Percentiles rank a stretch among this genome's conserved stretches.
phyloP scores from a whole-genome alignment of 92 coral and sea anemone genomes.

The Actinernus sp. region DNA sequence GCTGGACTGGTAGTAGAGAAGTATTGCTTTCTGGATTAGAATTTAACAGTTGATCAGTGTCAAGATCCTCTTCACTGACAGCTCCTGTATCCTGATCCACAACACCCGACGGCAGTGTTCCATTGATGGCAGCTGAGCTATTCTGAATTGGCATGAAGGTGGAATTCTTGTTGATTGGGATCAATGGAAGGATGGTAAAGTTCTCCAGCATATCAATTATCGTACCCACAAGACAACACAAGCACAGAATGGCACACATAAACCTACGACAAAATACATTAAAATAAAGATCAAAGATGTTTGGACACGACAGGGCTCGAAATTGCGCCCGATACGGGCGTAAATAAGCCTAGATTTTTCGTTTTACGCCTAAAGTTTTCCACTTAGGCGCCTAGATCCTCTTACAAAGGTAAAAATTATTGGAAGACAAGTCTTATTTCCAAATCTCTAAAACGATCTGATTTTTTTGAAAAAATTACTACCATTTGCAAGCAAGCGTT shows the following conservation, averaged over 20 bases:
- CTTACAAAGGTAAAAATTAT: too few relatives aligned
- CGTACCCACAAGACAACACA: constrained; percentile 45
- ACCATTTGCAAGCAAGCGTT: too few relatives aligned
- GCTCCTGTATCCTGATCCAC: not conserved
- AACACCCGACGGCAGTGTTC: too few relatives aligned
- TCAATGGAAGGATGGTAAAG: not conserved
- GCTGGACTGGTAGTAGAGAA: not conserved
- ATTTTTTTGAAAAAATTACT: too few relatives aligned
- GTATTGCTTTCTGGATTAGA: not conserved
- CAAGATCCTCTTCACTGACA: not conserved
- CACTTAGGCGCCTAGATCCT: too few relatives aligned
- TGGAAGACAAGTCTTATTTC: too few relatives aligned
- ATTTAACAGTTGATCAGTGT: not conserved
- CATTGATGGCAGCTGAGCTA: not conserved
- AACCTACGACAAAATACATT: too few relatives aligned
- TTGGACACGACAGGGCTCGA: too few relatives aligned
- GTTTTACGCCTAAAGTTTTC: too few relatives aligned
- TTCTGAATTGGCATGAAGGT: constrained; percentile 7
- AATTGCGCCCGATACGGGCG: too few relatives aligned
- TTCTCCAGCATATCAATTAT: constrained; percentile 24
- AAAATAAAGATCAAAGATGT: not conserved
- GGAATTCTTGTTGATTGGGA: not conserved
- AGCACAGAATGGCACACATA: constrained; percentile 39
- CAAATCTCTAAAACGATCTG: too few relatives aligned
- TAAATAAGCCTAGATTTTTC: too few relatives aligned